Base-by-base conservation (phyloP, 2,797 vertebrate genomes). In the Argentina silus region DNA sequence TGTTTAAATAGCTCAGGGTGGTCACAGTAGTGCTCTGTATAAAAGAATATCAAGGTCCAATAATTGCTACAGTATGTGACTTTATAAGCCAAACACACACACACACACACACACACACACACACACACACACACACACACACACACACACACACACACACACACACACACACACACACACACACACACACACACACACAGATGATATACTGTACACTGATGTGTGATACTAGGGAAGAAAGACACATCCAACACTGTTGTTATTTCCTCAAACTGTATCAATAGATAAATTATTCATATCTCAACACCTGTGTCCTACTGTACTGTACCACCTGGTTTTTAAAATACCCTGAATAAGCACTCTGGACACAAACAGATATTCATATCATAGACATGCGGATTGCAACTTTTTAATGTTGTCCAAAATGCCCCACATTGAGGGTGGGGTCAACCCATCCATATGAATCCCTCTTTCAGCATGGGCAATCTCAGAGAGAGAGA, bases 1-100 rank as follows among this genome's bases (percentile, higher is more conserved):
- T 55, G 76, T 86, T 74, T 78, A 90, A 92, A 92, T 91, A 90
- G 85, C 88, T 84, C 76, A 57, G 68, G 55, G 86, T 89, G 89
- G 89, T 83, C 86, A 83, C 69, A 79, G 77, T 67, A n/a, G 66
- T 70, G 82, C 73, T 68, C 80, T 60, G 47, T 68, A 55, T 68
- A 74, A 85, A 55, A 68, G 60, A 78, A 75, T 84, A 85, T 78
- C 74, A 89, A 84, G 88, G 80, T 48, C 74, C 72, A 72, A 71
- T 85, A 82, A 88, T 73, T 47, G 76, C 70, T 87, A 48, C 87
- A 84, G 75, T 73, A 77, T 81, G 83, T 74, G 69, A 74, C 66
- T 72, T 64, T 78, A 63, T 55, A 17, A 9, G 69, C n/a, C 15
- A 43, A 47, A 83, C 84, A 69, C 45, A 84, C 51, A 80, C 74